Evolutionary conservation across 2,113 vertebrate species (phyloP).

Genomic region (Trachemys scripta): DNA sequence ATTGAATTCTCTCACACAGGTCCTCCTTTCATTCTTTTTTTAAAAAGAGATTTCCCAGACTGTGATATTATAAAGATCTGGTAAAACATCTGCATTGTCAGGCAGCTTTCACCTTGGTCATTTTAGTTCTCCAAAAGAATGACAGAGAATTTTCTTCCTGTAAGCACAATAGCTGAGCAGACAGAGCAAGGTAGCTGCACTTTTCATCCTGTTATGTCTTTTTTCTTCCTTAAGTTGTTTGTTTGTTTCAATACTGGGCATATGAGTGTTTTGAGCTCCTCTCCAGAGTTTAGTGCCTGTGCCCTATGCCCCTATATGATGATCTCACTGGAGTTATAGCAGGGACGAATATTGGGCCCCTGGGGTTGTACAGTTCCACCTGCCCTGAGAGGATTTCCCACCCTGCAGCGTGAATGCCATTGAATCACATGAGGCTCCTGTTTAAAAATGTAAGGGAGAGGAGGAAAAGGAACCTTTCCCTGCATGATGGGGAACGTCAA

Average conservation of each 20-base stretch:
- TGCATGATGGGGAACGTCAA: background rate
- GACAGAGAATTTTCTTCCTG: background rate
- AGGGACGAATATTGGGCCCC: background rate
- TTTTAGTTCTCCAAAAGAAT: background rate
- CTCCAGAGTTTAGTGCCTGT: background rate
- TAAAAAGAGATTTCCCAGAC: background rate
- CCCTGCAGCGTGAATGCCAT: background rate
- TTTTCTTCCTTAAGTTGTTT: background rate
- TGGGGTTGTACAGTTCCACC: rapidly evolving
- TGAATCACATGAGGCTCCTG: rapidly evolving
- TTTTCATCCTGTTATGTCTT: rapidly evolving
- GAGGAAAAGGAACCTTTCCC: background rate
- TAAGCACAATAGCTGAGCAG: background rate
- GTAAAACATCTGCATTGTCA: background rate
- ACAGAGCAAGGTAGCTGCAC: background rate
- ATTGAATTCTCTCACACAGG: background rate
- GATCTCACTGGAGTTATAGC: background rate
- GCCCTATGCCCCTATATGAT: background rate
- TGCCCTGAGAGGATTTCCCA: background rate
- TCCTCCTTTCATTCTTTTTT: background rate
- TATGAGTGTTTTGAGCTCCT: background rate
- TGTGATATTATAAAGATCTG: background rate
- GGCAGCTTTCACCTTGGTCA: background rate
- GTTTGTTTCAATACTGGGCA: background rate
- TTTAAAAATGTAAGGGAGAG: background rate